Conservation (phyloP, 2,797 vertebrate genomes). For the Muraenolepis orangiensis region DNA sequence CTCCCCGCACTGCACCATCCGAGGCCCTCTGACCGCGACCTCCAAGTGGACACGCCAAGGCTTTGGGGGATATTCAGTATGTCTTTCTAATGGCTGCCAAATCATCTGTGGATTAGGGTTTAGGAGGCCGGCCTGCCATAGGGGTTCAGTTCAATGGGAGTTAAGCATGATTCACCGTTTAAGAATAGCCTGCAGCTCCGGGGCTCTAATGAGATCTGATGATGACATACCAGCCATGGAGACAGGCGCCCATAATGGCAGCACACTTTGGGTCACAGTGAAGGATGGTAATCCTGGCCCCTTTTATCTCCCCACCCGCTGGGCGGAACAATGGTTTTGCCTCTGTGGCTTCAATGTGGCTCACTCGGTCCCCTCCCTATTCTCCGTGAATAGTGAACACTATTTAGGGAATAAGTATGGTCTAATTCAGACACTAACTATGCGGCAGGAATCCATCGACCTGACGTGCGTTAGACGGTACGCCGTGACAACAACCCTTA, state of each 20-base stretch:
- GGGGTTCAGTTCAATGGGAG: conserved; percentile 58
- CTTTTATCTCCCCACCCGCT: neutral
- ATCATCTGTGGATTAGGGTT: conserved; percentile 72
- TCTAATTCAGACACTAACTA: neutral
- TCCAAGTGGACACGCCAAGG: conserved; percentile 58
- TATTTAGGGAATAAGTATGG: neutral
- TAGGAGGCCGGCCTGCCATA: conserved; percentile 61
- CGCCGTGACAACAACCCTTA: neutral
- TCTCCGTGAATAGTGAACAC: neutral
- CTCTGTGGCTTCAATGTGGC: neutral
- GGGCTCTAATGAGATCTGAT: conserved; percentile 50
- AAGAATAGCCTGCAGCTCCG: conserved; percentile 60
- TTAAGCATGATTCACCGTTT: conserved; percentile 61
- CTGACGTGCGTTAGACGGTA: neutral
- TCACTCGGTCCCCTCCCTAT: neutral
- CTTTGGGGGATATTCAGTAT: conserved; percentile 71
- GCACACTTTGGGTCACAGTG: neutral
- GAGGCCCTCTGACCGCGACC: conserved; percentile 66
- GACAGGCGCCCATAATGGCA: conserved; percentile 18
- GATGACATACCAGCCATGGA: conserved; percentile 41
- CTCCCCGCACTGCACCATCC: conserved; percentile 50
- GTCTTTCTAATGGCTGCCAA: conserved; percentile 75
- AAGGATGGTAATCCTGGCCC: neutral
- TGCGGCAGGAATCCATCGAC: neutral
- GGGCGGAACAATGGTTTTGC: neutral